These are phyloP conservation scores for Electrona antarctica DNA, from an alignment of 2,113 vertebrate species.

Conservation along the genomic window DNA sequence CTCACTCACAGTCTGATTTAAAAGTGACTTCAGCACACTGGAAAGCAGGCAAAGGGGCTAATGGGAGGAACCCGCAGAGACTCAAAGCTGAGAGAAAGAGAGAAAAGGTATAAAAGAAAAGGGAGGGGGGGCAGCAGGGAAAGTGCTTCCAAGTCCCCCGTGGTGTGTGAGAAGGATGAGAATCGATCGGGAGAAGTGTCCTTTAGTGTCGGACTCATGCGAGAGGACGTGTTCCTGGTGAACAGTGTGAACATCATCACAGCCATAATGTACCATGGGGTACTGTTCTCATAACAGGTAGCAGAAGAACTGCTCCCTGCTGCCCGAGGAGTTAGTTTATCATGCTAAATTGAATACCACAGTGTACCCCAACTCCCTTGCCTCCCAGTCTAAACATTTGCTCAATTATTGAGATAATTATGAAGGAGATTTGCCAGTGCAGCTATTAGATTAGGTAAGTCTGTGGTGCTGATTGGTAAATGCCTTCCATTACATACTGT, in stretches of 20 bases:
- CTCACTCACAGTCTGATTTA: slow-evolving; percentile 62
- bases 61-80: slow-evolving; percentile 62
- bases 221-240: slow-evolving; percentile 47
- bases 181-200: slow-evolving; percentile 60
- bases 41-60: slow-evolving; percentile 59
- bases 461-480: slow-evolving; percentile 26
- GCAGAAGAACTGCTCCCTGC: slow-evolving; percentile 29
- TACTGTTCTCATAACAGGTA: slow-evolving; percentile 55
- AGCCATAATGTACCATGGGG: slow-evolving; percentile 43
- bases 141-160: slow-evolving; percentile 59
- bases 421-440: slow-evolving; percentile 15
- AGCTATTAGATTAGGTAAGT: slow-evolving; percentile 27
- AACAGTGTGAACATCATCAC: slow-evolving; percentile 53
- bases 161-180: slow-evolving; percentile 46
- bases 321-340: slow-evolving; percentile 17
- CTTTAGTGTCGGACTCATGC: slow-evolving; percentile 44
- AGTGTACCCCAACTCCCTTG: slow-evolving; percentile 1
- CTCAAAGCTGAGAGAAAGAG: slow-evolving; percentile 46
- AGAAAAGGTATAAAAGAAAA: slow-evolving; percentile 23
- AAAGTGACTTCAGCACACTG: slow-evolving; percentile 56
- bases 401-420: slow-evolving; percentile 40
- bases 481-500: slow-evolving; percentile 54
- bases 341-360: not conserved
- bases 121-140: slow-evolving; percentile 36
- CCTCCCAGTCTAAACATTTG: slow-evolving; percentile 25